phyloP scores from a whole-genome alignment of 2,797 vertebrate genomes.

The Pogonophryne albipinna region DNA sequence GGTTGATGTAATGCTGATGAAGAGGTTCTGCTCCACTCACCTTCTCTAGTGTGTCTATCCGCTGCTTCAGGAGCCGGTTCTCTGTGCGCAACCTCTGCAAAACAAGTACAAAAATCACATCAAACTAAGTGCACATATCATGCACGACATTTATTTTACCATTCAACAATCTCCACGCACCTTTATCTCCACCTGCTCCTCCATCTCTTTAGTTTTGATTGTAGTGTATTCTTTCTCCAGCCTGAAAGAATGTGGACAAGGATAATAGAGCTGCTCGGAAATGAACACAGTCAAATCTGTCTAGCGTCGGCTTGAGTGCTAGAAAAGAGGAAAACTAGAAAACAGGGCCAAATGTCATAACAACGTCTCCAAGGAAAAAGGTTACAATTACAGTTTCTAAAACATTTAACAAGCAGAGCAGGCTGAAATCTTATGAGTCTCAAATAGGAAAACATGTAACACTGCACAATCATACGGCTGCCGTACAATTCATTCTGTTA shows the following conservation, averaged over 20 bases:
- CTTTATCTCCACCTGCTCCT: slow-evolving; percentile 99
- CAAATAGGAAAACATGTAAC: neutral
- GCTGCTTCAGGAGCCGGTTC: slow-evolving; percentile 96
- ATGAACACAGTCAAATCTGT: neutral
- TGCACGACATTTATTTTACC: neutral
- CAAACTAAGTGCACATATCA: neutral
- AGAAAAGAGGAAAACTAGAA: neutral
- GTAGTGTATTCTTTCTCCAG: slow-evolving; percentile 99
- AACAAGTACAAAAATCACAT: slow-evolving; percentile 10
- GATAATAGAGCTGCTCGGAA: neutral
- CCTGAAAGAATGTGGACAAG: slow-evolving; percentile 76
- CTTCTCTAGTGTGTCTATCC: slow-evolving; percentile 98
- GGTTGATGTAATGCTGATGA: slow-evolving; percentile 65
- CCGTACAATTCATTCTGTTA: neutral
- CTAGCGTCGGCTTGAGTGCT: neutral
- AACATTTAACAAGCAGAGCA: neutral
- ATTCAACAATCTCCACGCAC: slow-evolving; percentile 82
- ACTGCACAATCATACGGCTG: neutral
- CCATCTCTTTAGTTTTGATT: slow-evolving; percentile 99
- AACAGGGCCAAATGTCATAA: neutral
- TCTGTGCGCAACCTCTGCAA: slow-evolving; percentile 96
- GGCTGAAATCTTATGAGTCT: neutral
- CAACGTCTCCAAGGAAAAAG: neutral
- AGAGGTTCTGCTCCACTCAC: slow-evolving; percentile 84
- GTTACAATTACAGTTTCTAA: no score